These are phyloP conservation scores for Xyliphius kryptos DNA, from an alignment of 2,113 vertebrate species.

Conservation along the genomic window DNA sequence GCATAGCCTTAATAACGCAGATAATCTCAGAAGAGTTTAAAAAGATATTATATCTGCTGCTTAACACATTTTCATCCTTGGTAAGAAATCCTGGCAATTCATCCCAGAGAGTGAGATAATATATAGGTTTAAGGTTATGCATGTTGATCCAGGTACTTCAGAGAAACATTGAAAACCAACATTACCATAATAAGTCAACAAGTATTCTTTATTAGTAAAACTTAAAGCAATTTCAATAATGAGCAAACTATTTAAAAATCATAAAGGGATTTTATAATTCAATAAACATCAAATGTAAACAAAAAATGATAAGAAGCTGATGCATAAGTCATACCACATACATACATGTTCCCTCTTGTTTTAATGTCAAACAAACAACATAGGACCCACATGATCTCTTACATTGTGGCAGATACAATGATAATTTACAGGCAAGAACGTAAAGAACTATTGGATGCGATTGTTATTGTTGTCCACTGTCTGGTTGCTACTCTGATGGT, in stretches of 20 bases:
- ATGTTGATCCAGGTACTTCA: slow-evolving; percentile 6
- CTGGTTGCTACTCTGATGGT: too few relatives aligned
- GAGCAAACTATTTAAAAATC: too few relatives aligned
- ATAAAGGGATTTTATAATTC: too few relatives aligned
- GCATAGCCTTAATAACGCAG: slow-evolving; percentile 18
- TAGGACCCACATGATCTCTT: background rate
- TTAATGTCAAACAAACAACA: background rate
- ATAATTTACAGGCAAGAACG: too few relatives aligned
- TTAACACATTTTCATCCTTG: background rate
- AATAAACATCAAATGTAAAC: too few relatives aligned
- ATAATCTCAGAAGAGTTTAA: background rate
- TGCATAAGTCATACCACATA: background rate
- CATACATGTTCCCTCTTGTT: background rate
- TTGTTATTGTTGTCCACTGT: too few relatives aligned
- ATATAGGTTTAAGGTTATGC: background rate
- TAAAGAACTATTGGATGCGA: too few relatives aligned
- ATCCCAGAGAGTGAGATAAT: slow-evolving; percentile 2
- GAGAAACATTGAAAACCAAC: background rate
- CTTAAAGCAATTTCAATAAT: too few relatives aligned
- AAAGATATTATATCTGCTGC: background rate
- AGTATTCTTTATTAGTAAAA: too few relatives aligned
- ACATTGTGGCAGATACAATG: too few relatives aligned
- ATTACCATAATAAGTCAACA: too few relatives aligned
- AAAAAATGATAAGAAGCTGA: too few relatives aligned
- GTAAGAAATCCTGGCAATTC: slow-evolving; percentile 21